phyloP scores from a whole-genome alignment of 2,888 invertebrate species.

The Artemia sinica region DNA sequence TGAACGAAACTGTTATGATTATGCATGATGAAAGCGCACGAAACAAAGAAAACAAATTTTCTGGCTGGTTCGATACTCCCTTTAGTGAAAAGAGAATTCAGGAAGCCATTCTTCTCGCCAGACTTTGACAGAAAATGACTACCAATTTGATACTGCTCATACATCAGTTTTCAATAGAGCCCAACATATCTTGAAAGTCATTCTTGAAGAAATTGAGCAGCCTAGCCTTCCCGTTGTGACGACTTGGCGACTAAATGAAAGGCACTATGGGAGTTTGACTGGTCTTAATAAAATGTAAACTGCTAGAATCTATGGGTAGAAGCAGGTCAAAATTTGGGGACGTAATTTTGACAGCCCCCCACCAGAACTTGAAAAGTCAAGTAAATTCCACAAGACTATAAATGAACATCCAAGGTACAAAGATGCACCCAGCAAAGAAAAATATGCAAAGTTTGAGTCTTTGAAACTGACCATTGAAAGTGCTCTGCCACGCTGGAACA shows the following conservation, averaged over 20 bases:
- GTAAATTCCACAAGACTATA: constrained; percentile 55
- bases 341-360: constrained; percentile 65
- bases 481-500: constrained; percentile 69
- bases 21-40: too few species aligned
- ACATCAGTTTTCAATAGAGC: too few species aligned
- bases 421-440: constrained; percentile 44
- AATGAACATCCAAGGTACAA: constrained; percentile 53
- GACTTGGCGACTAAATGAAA: constrained; percentile 69
- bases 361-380: constrained; percentile 56
- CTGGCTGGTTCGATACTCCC: too few species aligned
- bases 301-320: constrained; percentile 65
- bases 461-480: constrained; percentile 62
- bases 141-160: too few species aligned
- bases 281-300: constrained; percentile 69
- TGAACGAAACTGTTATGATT: too few species aligned
- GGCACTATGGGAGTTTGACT: constrained; percentile 71
- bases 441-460: constrained; percentile 67
- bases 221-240: constrained; percentile 46
- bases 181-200: too few species aligned
- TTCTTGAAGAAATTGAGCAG: too few species aligned
- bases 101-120: too few species aligned
- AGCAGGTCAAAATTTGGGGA: constrained; percentile 65
- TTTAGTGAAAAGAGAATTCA: too few species aligned
- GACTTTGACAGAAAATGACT: too few species aligned
- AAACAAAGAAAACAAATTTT: too few species aligned